These are phyloP conservation scores for Alosa sapidissima DNA, from an alignment of 2,797 vertebrate genomes.

Conservation along the genomic window DNA sequence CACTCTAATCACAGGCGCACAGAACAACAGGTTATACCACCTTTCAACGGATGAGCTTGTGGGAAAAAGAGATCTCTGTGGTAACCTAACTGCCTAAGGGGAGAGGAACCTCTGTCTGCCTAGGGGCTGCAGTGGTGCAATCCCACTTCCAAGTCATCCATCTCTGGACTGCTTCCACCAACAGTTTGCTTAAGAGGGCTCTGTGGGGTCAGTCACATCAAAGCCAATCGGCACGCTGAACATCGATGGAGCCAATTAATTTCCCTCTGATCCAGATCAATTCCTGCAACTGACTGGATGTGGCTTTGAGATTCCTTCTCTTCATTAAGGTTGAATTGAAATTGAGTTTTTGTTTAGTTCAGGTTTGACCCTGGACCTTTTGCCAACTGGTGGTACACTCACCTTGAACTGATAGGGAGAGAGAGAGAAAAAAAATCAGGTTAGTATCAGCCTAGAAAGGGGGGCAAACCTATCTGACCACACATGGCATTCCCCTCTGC, in stretches of 20 bases:
- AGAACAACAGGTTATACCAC: background rate
- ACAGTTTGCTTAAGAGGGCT: constrained; percentile 20
- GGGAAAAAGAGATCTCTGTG: background rate
- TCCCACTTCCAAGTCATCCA: background rate
- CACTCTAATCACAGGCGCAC: background rate
- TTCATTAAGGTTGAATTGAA: constrained; percentile 10
- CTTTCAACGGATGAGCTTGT: background rate
- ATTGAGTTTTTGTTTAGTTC: constrained; percentile 16
- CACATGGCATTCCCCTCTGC: background rate
- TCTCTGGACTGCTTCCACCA: background rate
- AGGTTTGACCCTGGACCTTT: background rate
- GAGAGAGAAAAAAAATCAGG: background rate
- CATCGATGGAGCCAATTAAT: constrained; percentile 11
- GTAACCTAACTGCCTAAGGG: background rate
- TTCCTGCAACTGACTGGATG: background rate
- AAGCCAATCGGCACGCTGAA: background rate
- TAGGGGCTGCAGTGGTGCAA: background rate
- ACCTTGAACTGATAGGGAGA: background rate
- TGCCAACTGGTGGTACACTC: background rate
- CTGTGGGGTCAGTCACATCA: background rate
- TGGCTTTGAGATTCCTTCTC: background rate
- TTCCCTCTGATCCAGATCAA: constrained; percentile 20
- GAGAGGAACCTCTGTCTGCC: background rate
- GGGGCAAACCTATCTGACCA: background rate
- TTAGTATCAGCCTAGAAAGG: background rate